A percentile compares a stretch with the other conserved stretches of the same genome.
Evolutionary conservation across 2,888 invertebrate genomes (phyloP).

Genomic region (Dynastes grantii): DNA sequence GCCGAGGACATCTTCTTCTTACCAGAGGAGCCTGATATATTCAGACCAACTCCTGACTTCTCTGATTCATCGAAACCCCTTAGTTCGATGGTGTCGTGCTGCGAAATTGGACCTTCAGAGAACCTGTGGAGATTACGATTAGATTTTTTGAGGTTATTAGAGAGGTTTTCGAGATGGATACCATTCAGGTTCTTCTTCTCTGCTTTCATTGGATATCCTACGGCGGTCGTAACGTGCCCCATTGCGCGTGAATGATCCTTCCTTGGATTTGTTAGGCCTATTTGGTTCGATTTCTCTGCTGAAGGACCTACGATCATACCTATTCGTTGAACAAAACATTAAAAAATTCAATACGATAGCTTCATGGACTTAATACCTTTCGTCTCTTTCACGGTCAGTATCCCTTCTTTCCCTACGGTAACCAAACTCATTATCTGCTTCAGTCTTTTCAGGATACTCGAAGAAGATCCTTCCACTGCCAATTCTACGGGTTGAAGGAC

Average conservation of each 20-base stretch:
- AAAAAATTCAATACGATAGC: not conserved
- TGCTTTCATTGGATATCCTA: slow-evolving; percentile 68
- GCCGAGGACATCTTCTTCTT: slow-evolving; percentile 70
- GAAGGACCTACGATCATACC: slow-evolving; percentile 75
- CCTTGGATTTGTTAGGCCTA: slow-evolving; percentile 58
- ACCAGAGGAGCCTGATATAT: not conserved
- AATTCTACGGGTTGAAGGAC: slow-evolving; percentile 76
- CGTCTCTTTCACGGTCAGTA: slow-evolving; percentile 59
- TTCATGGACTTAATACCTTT: slow-evolving; percentile 54
- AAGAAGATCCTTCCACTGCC: slow-evolving; percentile 89
- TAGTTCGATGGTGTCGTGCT: slow-evolving; percentile 93
- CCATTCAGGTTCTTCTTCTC: slow-evolving; percentile 92
- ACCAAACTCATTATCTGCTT: slow-evolving; percentile 58
- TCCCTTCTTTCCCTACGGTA: slow-evolving; percentile 60
- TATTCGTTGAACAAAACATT: not conserved
- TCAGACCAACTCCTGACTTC: slow-evolving; percentile 53
- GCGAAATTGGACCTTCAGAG: slow-evolving; percentile 91
- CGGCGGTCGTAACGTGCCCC: slow-evolving; percentile 75
- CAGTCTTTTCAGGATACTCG: slow-evolving; percentile 69
- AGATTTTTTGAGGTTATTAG: not conserved
- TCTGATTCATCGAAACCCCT: slow-evolving; percentile 87
- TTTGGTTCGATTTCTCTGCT: slow-evolving; percentile 73
- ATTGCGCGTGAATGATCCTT: slow-evolving; percentile 58
- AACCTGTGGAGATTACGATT: slow-evolving; percentile 70
- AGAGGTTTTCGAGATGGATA: slow-evolving; percentile 62